These are phyloP conservation scores for Netelia fuscicornis DNA, from an alignment of 2,888 invertebrate genomes.

Conservation along the genomic window DNA sequence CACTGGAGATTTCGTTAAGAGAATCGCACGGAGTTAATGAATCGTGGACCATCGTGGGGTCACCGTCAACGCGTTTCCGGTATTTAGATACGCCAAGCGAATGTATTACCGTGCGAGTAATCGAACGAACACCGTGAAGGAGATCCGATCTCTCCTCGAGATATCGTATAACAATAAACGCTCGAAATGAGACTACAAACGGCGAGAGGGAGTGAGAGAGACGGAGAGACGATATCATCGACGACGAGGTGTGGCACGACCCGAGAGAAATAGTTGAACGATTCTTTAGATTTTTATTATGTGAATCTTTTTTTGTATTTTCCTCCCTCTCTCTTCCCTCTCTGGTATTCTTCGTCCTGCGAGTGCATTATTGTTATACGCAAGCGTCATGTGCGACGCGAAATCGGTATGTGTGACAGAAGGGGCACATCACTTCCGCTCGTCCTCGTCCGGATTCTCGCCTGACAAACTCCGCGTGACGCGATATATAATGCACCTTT, in stretches of 20 bases:
- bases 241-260: constrained; percentile 54
- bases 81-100: constrained; percentile 81
- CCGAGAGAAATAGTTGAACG: constrained; percentile 42
- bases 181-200: neutral
- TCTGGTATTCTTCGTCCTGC: constrained; percentile 29
- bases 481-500: constrained; percentile 26
- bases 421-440: constrained; percentile 45
- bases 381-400: neutral
- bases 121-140: constrained; percentile 26
- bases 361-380: constrained; percentile 12
- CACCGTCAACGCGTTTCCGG: constrained; percentile 77
- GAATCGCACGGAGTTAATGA: constrained; percentile 78
- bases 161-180: constrained; percentile 64
- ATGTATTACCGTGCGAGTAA: constrained; percentile 57
- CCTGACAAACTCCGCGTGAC: constrained; percentile 30
- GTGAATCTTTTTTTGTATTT: constrained; percentile 7
- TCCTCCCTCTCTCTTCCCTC: constrained; percentile 34
- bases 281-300: constrained; percentile 10
- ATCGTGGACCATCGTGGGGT: constrained; percentile 72
- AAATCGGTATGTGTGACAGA: constrained; percentile 35
- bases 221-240: constrained; percentile 5
- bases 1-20: constrained; percentile 29
- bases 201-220: neutral
- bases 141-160: constrained; percentile 58
- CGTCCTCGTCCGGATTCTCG: constrained; percentile 43